Conservation (phyloP, 2,113 vertebrate species). For the Ivindomyrus marchei region DNA sequence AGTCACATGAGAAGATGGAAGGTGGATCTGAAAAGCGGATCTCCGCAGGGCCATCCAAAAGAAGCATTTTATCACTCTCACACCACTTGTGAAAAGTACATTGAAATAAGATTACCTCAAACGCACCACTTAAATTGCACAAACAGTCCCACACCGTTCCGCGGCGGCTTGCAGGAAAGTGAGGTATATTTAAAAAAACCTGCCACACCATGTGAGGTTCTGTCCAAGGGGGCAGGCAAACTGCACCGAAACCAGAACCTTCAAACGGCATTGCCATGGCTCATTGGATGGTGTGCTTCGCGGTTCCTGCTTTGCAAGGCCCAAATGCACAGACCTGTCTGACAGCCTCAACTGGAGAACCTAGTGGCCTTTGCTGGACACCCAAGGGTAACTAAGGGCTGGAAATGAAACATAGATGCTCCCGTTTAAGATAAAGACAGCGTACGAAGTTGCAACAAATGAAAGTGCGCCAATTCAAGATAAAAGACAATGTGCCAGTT, state of each 20-base stretch:
- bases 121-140: neutral
- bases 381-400: neutral
- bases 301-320: neutral
- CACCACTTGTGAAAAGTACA: neutral
- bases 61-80: neutral
- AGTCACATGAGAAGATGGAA: neutral
- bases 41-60: neutral
- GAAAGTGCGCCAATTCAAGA: neutral
- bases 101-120: neutral
- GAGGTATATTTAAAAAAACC: neutral
- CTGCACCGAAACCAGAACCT: neutral
- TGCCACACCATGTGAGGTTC: neutral
- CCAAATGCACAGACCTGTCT: neutral
- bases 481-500: neutral
- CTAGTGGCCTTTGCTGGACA: neutral
- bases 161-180: neutral
- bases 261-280: neutral
- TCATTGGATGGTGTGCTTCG: neutral
- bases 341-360: neutral
- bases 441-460: neutral
- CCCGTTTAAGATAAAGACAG: neutral
- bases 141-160: neutral
- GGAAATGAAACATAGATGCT: neutral
- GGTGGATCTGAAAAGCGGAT: neutral
- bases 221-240: neutral